These are phyloP conservation scores for Prochilodus magdalenae DNA, from an alignment of 2,113 vertebrate species.

Conservation along the genomic window DNA sequence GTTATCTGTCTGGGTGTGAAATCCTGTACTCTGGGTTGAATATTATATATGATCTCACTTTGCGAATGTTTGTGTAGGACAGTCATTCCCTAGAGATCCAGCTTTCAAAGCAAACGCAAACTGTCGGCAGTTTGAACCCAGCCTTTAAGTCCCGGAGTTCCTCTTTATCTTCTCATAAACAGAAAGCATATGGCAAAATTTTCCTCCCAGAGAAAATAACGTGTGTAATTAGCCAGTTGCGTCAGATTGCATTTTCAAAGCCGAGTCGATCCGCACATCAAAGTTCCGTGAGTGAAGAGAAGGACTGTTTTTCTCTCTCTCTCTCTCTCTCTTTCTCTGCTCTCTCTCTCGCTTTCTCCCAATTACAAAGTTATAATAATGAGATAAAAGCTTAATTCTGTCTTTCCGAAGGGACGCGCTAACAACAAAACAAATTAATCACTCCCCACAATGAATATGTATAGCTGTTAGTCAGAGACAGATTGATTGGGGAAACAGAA, in stretches of 20 bases:
- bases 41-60: no score
- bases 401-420: background rate
- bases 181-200: background rate
- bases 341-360: no score
- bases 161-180: background rate
- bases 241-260: constrained; percentile 52
- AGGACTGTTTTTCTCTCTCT: background rate
- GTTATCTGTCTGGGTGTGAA: no score
- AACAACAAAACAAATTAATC: constrained; percentile 22
- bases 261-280: constrained; percentile 57
- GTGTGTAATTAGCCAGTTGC: constrained; percentile 7
- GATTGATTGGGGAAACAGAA: constrained; percentile 42
- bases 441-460: constrained; percentile 52
- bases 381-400: constrained; percentile 56
- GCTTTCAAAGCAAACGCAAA: no score
- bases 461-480: constrained; percentile 37
- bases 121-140: no score
- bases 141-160: no score
- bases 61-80: no score
- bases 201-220: background rate
- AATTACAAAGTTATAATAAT: constrained; percentile 27
- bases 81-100: no score
- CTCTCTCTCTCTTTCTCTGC: background rate
- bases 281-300: constrained; percentile 23
- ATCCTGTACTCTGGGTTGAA: no score